These are phyloP conservation scores for Orestias chungarensis DNA, from an alignment of 2,797 vertebrate species.

Conservation along the genomic window DNA sequence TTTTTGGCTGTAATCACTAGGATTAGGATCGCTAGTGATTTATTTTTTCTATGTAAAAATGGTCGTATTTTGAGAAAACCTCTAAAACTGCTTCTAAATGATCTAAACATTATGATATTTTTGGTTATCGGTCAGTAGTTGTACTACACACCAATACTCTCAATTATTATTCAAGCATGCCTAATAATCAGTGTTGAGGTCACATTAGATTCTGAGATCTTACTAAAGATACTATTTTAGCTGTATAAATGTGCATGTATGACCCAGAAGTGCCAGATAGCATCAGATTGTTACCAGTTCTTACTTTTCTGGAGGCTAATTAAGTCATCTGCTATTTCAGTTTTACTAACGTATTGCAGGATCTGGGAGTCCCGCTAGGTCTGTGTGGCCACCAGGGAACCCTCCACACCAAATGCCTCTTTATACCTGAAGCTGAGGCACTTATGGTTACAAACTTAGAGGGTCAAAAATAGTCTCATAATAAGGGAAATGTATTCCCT, in stretches of 20 bases:
- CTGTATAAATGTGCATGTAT: constrained; percentile 39
- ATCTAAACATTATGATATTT: too few relatives aligned
- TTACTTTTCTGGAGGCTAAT: constrained; percentile 24
- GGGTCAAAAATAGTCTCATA: constrained; percentile 11
- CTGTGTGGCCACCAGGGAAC: neutral
- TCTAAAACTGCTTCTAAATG: too few relatives aligned
- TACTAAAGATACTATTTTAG: constrained; percentile 23
- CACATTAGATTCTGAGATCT: constrained; percentile 26
- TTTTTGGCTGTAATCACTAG: too few relatives aligned
- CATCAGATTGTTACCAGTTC: constrained; percentile 59
- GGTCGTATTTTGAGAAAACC: too few relatives aligned
- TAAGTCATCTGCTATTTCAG: constrained; percentile 26
- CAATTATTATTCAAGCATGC: constrained; percentile 9
- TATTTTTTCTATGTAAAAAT: too few relatives aligned
- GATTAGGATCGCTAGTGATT: too few relatives aligned
- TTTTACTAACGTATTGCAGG: neutral
- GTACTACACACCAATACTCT: neutral
- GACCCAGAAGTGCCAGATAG: constrained; percentile 68
- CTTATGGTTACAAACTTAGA: constrained; percentile 40
- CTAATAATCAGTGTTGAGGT: constrained; percentile 39
- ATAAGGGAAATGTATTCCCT: neutral
- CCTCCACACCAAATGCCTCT: constrained; percentile 17
- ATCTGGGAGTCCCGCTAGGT: neutral
- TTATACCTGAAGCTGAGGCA: constrained; percentile 49
- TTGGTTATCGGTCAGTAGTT: neutral